Percentiles rank a stretch among this genome's conserved stretches.
These are phyloP conservation scores for Rissa tridactyla DNA, from an alignment of 2,113 vertebrate species.

Conservation along the genomic window DNA sequence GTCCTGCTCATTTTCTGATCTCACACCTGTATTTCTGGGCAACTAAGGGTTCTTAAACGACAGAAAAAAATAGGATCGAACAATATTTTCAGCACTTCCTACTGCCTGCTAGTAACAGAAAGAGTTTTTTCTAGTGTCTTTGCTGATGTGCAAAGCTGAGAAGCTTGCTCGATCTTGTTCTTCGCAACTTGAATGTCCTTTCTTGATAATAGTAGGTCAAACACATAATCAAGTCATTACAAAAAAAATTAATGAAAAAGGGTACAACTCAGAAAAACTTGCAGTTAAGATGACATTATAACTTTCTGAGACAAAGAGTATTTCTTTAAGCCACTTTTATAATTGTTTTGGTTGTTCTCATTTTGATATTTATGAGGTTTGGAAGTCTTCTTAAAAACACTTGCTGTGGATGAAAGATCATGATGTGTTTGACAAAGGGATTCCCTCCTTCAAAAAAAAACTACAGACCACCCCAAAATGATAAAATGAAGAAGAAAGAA, in stretches of 20 bases:
- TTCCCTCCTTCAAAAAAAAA: neutral
- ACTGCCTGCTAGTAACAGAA: neutral
- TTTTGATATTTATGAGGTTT: neutral
- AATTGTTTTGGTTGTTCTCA: neutral
- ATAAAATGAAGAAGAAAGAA: neutral
- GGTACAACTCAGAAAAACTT: neutral
- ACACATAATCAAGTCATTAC: neutral
- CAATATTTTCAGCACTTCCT: neutral
- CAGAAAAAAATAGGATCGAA: neutral
- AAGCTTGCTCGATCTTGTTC: neutral
- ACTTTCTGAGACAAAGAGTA: neutral
- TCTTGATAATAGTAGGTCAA: neutral
- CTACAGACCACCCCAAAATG: neutral
- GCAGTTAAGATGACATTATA: neutral
- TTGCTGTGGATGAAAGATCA: neutral
- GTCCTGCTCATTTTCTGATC: neutral
- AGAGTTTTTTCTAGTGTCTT: neutral
- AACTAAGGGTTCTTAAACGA: neutral
- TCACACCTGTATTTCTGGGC: neutral
- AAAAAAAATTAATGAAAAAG: neutral
- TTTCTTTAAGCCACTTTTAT: neutral
- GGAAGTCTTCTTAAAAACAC: neutral
- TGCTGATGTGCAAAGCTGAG: neutral
- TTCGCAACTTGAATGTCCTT: neutral
- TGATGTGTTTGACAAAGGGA: neutral